These are phyloP conservation scores for Macropis europaea DNA, from an alignment of 2,888 invertebrate species.

Conservation along the genomic window DNA sequence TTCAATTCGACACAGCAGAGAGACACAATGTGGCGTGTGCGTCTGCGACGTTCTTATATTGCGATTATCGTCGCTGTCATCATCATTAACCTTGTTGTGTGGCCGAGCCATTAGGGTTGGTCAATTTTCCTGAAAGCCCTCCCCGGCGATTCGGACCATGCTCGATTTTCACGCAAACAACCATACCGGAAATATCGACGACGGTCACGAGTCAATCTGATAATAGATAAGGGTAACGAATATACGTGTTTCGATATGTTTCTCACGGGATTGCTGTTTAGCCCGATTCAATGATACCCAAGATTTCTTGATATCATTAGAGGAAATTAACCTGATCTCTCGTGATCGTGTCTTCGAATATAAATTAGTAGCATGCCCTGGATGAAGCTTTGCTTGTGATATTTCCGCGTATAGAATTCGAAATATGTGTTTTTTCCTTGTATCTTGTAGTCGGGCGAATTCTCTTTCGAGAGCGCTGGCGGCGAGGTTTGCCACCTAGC, in stretches of 20 bases:
- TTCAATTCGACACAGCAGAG: not conserved
- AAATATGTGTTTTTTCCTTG: no score
- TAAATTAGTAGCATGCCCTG: no score
- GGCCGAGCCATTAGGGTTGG: conserved; percentile 66
- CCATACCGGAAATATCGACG: conserved; percentile 37
- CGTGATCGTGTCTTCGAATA: no score
- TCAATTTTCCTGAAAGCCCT: conserved; percentile 73
- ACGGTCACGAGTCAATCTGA: conserved; percentile 31
- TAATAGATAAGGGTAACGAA: conserved; percentile 39
- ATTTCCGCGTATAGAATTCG: no score
- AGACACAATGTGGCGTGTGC: not conserved
- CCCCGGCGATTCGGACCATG: conserved; percentile 44
- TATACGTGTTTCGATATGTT: not conserved
- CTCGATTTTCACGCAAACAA: conserved; percentile 52
- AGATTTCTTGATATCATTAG: no score
- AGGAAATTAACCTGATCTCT: no score
- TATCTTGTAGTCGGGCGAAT: no score
- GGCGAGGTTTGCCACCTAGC: no score
- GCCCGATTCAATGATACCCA: not conserved
- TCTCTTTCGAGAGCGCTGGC: no score
- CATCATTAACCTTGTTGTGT: conserved; percentile 61
- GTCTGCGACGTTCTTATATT: conserved; percentile 63
- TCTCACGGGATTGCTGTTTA: not conserved
- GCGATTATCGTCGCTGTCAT: conserved; percentile 69
- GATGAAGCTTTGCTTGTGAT: no score